These are phyloP conservation scores for Drosophila funebris DNA, from an alignment of 1,140 invertebrate genomes.

Conservation along the genomic window DNA sequence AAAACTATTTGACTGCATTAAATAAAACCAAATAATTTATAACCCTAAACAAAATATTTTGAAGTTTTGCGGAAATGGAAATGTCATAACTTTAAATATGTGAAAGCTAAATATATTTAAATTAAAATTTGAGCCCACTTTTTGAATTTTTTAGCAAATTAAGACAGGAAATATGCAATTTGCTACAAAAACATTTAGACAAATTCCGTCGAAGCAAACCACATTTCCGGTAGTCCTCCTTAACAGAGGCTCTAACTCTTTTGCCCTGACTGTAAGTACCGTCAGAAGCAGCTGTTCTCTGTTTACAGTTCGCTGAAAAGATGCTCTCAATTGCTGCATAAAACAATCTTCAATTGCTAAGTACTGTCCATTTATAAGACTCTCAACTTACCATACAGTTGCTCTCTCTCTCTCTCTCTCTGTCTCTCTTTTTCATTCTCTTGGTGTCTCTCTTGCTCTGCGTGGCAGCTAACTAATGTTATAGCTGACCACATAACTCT, in stretches of 20 bases:
- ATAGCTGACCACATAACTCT: constrained; percentile 56
- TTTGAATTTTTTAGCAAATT: too few species aligned
- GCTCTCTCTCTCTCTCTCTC: neutral
- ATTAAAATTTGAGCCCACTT: neutral
- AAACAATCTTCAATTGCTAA: constrained; percentile 4
- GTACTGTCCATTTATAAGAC: constrained; percentile 4
- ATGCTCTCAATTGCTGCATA: neutral
- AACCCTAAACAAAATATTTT: neutral
- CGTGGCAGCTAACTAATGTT: constrained; percentile 7
- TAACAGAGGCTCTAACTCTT: neutral
- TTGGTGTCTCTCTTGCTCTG: constrained; percentile 8
- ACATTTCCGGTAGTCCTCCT: neutral
- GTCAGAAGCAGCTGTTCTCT: constrained; percentile 65
- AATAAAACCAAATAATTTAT: neutral
- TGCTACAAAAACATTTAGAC: neutral
- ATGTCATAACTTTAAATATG: neutral
- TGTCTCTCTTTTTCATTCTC: neutral
- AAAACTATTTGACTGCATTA: neutral
- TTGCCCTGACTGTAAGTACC: neutral
- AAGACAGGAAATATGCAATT: neutral
- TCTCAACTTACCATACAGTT: constrained; percentile 5
- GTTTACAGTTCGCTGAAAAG: constrained; percentile 52
- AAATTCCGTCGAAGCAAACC: neutral
- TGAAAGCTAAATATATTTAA: neutral
- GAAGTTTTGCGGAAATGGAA: neutral